Evolutionary conservation across 1,140 invertebrate species (phyloP), one percentile per base, ranked within the genome.

Genomic region (Coptotermes formosanus): DNA sequence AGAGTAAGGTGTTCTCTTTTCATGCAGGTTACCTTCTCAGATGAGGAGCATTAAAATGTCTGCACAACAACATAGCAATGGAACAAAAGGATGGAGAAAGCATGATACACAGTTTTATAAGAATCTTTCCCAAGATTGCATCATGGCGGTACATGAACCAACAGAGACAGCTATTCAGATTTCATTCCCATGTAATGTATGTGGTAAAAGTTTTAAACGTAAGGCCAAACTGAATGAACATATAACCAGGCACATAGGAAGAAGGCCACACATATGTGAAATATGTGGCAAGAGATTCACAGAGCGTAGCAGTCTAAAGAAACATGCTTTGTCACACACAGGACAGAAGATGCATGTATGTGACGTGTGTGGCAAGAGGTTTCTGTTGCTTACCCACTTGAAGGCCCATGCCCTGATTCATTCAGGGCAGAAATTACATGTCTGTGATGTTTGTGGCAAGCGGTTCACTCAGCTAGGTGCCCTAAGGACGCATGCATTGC

Each of bases 241-340:
- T 30, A 43, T 64, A 52, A 14, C 64, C 21, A 69, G 44, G 25
- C 52, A 69, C 8, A 44, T 43, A 16, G 85, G 55, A 14, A 32
- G 64, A 48, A 30, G 75, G 38, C 85, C 85, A 14, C 75, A 75
- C 38, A 30, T 55, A 43, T 85, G 85, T 82, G 75, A 82, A 44
- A n/a, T 85, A 9, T 85, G 64, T 85, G 85, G 59, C 14, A 85
- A 82, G 44, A 64, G 85, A n/a, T 85, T 85, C 32, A 48, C 85
- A 21, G 55, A 75, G 45, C 85, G 59, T 32, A 81, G 85, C 89
- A 96, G 97, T 87, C 92, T 97, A 25, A 92, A 95, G 52, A 93
- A 96, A 1, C 97, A 98, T 91, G 93, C 96, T 88, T 94, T 97
- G 90, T 95, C 95, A n/a, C 97, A 98, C 89, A 95, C 95, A 1